Percentiles rank a stretch among this genome's conserved stretches.
Conservation (phyloP, 2,797 vertebrate species). For the Erethizon dorsatum region DNA sequence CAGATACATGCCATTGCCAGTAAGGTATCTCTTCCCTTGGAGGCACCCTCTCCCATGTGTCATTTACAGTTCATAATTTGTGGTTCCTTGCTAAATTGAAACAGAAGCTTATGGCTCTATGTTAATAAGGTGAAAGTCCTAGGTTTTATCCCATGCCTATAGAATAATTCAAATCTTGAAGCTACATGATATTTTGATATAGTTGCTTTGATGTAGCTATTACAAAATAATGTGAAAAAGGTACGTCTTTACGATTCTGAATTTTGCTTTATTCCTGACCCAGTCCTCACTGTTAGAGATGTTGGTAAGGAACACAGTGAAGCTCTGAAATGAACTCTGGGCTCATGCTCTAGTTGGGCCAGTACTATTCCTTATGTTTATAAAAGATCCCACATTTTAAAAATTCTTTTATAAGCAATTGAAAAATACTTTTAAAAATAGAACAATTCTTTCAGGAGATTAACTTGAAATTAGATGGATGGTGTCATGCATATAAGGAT, state of each 20-base stretch:
- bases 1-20: background rate
- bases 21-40: background rate
- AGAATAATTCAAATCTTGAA: conserved; percentile 53
- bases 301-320: background rate
- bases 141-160: background rate
- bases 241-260: background rate
- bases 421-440: background rate
- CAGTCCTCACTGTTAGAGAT: background rate
- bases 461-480: background rate
- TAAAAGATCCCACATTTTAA: background rate
- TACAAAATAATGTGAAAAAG: conserved; percentile 39
- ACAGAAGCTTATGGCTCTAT: background rate
- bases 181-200: background rate
- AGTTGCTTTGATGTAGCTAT: conserved; percentile 43
- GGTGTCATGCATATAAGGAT: background rate
- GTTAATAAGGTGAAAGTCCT: background rate
- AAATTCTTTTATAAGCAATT: background rate
- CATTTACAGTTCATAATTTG: background rate
- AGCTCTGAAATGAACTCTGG: conserved; percentile 26
- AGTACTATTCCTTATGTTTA: background rate
- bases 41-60: background rate
- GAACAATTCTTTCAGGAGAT: conserved; percentile 5
- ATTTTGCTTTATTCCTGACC: background rate
- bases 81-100: conserved; percentile 27
- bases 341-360: background rate